phyloP scores from a whole-genome alignment of 53 echinoderm and acorn worm species.

The Glandiceps talaboti region DNA sequence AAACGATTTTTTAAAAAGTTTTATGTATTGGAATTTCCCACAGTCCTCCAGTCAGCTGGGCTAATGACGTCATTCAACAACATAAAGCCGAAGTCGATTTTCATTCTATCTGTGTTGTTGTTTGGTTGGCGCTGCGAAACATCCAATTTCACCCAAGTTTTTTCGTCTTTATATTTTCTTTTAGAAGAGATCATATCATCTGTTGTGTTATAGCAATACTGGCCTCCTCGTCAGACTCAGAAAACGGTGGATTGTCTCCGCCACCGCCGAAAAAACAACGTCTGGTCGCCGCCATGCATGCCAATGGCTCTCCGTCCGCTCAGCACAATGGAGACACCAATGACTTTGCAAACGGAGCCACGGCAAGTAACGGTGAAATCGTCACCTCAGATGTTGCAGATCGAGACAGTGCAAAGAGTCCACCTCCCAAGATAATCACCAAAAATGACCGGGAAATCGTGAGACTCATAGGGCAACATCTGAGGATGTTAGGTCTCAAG shows the following conservation, averaged over 20 bases:
- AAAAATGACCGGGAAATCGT: slow-evolving; percentile 86
- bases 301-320: slow-evolving; percentile 9
- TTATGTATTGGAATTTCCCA: neutral
- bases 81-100: neutral
- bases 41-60: neutral
- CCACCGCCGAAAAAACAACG: slow-evolving; percentile 99
- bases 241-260: slow-evolving; percentile 99
- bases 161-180: neutral
- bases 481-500: slow-evolving; percentile 77
- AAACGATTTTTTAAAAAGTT: no score
- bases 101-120: neutral
- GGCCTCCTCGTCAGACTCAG: slow-evolving; percentile 99
- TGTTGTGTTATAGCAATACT: slow-evolving; percentile 71
- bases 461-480: slow-evolving; percentile 92
- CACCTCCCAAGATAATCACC: slow-evolving; percentile 48
- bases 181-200: neutral
- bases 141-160: neutral
- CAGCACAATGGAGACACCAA: slow-evolving; percentile 38
- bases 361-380: slow-evolving; percentile 34
- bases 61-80: neutral
- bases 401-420: slow-evolving; percentile 35
- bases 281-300: slow-evolving; percentile 57
- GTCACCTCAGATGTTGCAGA: slow-evolving; percentile 23
- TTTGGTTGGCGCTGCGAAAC: neutral
- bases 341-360: slow-evolving; percentile 49